Percentiles rank a stretch among this genome's conserved stretches.
Evolutionary conservation across 2,113 vertebrate species (phyloP).

Genomic region (Hippocampus barbouri): DNA sequence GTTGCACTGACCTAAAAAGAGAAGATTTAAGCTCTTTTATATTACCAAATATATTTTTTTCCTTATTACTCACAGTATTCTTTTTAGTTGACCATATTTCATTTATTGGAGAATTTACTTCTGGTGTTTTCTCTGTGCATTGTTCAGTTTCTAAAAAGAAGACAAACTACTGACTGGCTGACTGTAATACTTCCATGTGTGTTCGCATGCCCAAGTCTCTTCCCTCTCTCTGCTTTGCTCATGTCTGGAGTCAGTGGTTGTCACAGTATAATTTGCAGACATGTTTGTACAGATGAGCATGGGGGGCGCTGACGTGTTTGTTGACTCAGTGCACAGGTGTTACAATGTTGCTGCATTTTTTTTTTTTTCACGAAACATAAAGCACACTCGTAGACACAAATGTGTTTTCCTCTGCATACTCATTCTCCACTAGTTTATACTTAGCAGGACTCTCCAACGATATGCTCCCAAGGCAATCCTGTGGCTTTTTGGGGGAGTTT

Average conservation of each 20-base stretch:
- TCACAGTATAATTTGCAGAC: background rate
- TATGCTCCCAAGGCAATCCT: conserved; percentile 64
- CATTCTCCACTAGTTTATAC: conserved; percentile 63
- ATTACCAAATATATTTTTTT: too few relatives aligned
- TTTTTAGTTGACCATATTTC: too few relatives aligned
- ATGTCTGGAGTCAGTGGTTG: background rate
- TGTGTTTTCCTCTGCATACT: conserved; percentile 31
- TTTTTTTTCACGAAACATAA: background rate
- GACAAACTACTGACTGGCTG: background rate
- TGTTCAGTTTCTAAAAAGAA: background rate
- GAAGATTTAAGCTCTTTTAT: too few relatives aligned
- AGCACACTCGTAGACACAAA: background rate
- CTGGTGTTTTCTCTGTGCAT: background rate
- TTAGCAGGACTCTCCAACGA: conserved; percentile 55
- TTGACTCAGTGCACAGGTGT: background rate
- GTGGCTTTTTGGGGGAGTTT: conserved; percentile 71
- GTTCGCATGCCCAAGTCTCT: background rate
- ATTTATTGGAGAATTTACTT: background rate
- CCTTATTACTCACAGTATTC: too few relatives aligned
- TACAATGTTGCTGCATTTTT: background rate
- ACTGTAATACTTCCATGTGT: background rate
- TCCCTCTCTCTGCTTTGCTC: background rate
- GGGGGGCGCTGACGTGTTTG: background rate
- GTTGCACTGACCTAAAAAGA: too few relatives aligned
- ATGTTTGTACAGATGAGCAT: background rate